phyloP scores from a whole-genome alignment of 2,797 vertebrate species.

The Podarcis siculus region DNA sequence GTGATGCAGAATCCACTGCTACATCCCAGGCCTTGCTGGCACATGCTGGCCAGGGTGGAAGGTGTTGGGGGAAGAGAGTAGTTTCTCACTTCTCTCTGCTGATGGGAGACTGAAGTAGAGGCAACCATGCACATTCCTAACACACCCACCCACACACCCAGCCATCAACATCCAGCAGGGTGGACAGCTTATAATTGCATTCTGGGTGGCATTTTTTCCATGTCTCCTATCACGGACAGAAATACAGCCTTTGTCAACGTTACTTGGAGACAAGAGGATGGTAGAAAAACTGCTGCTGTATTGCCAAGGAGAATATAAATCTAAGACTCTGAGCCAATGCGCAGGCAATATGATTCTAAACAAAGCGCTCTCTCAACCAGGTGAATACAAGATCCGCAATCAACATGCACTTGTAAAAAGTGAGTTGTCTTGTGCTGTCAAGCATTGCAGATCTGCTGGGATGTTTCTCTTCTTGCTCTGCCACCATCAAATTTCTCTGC shows the following conservation, averaged over 20 bases:
- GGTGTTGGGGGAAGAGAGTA: too few relatives aligned
- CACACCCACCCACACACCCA: too few relatives aligned
- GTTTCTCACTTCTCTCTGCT: too few relatives aligned
- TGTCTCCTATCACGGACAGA: not conserved
- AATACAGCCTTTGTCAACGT: not conserved
- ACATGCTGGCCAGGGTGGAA: too few relatives aligned
- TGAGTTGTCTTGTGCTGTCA: not conserved
- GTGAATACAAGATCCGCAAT: not conserved
- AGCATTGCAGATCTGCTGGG: not conserved
- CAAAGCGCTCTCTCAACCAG: not conserved
- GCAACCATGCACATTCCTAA: too few relatives aligned
- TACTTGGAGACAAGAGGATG: not conserved
- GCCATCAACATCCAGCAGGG: too few relatives aligned
- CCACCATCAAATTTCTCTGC: not conserved
- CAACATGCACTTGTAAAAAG: conserved; percentile 16
- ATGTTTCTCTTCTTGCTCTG: not conserved
- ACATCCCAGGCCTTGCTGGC: too few relatives aligned
- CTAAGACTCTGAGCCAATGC: not conserved
- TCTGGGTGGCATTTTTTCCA: not conserved
- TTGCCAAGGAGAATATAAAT: not conserved
- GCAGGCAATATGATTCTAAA: not conserved
- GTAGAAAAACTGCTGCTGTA: conserved; percentile 5
- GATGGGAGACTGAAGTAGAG: too few relatives aligned
- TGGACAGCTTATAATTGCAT: too few relatives aligned
- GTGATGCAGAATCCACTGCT: too few relatives aligned